Base-by-base conservation (phyloP, 2,797 vertebrate species). In the Tolypeutes matacus region DNA sequence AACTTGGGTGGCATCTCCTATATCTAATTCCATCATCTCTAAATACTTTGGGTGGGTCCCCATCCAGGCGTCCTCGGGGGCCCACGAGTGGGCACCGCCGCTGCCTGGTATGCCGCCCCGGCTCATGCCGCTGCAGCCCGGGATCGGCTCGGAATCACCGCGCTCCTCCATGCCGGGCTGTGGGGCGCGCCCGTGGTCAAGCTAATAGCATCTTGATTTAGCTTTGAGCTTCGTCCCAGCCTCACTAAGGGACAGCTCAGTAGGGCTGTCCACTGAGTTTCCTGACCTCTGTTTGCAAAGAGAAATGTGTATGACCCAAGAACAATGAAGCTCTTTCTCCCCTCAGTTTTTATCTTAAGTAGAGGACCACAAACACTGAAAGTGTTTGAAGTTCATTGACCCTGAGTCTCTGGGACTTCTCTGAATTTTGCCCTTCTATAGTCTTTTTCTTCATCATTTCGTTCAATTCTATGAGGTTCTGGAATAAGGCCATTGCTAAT, bases 141-240 rank as follows among this genome's bases (percentile, higher is more conserved):
- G 20, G 0, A 36, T 3, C 0, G 53, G 75, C 49, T 81, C 60
- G 6, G 94, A 7, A 1, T 34, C 94, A 0, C 65, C 5, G 23
- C 31, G 20, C 58, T 83, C 96, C 85, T 91, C 97, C 97, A 97
- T 96, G 73, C 72, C 14, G 3, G 3, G 56, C 51, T 0, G n/a
- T 2, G n/a, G 31, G 2, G 42, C 51, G 51, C 29, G 39, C 49
- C 34, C 3, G n/a, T 34, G 64, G 93, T 96, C 39, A 3, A 4
- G 39, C 39, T 39, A 39, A n/a, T 0, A 78, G 4, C 5, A 42
- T 4, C 23, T 89, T 69, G 42, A 53, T 78, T 62, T 78, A 21
- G 9, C 31, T 67, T 49, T 91, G 31, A 39, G 31, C 9, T 15
- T 23, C 31, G 34, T 7, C 11, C 7, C 9, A 82, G 42, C 25